Conservation (phyloP, 2,888 invertebrate genomes). For the Ramazzottius varieornatus region DNA sequence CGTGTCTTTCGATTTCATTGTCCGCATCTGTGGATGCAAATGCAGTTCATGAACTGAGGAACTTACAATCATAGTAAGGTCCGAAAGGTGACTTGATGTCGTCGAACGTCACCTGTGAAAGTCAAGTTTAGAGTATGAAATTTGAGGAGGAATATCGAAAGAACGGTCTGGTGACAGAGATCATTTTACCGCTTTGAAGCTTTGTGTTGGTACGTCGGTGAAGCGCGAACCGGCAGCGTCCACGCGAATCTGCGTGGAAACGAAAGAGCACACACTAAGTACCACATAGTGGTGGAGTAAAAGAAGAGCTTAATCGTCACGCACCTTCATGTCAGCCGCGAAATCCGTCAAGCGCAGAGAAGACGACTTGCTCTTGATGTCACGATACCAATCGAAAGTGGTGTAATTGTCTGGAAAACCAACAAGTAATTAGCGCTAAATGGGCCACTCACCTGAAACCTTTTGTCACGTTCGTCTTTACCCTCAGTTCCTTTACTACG, state of each 20-base stretch:
- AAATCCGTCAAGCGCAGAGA: neutral
- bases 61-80: neutral
- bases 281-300: too few species aligned
- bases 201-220: neutral
- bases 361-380: neutral
- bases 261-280: too few species aligned
- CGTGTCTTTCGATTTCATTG: neutral
- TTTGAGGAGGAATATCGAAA: neutral
- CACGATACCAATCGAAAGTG: neutral
- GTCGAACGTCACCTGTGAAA: neutral
- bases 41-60: neutral
- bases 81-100: conserved; percentile 1
- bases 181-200: neutral
- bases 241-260: neutral
- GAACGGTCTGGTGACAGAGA: neutral
- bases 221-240: neutral
- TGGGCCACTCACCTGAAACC: neutral
- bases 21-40: neutral
- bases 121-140: neutral
- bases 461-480: too few species aligned
- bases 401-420: conserved; percentile 3
- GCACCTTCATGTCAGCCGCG: neutral
- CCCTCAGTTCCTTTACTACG: too few species aligned
- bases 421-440: neutral
- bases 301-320: too few species aligned